Evolutionary conservation across 2,888 invertebrate genomes (phyloP).

Genomic region (Azorinus chamasolen): DNA sequence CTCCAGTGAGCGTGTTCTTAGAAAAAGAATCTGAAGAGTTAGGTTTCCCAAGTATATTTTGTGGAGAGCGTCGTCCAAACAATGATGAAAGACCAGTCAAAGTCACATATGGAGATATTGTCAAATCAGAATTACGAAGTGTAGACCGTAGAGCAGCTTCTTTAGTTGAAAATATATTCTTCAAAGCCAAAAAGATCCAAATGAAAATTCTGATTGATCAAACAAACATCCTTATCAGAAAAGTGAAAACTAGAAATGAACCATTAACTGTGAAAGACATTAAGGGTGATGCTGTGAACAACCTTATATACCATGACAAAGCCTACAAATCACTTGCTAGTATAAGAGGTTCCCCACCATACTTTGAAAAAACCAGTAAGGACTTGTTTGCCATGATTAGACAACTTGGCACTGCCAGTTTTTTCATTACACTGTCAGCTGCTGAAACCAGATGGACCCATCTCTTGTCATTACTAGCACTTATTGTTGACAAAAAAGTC

Average conservation of each 20-base stretch:
- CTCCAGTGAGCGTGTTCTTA: slow-evolving; percentile 21
- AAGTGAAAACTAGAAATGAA: neutral
- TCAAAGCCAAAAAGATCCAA: slow-evolving; percentile 46
- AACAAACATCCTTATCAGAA: slow-evolving; percentile 5
- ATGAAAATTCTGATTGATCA: slow-evolving; percentile 36
- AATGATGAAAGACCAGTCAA: slow-evolving; percentile 6
- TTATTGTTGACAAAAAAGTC: slow-evolving; percentile 4
- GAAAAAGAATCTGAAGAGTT: slow-evolving; percentile 6
- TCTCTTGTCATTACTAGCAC: slow-evolving; percentile 17
- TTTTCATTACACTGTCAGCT: slow-evolving; percentile 49
- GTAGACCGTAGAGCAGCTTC: slow-evolving; percentile 15
- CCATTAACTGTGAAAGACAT: slow-evolving; percentile 21
- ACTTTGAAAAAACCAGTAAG: slow-evolving; percentile 50
- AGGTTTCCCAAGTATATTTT: slow-evolving; percentile 14
- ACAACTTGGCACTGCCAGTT: no score
- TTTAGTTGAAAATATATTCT: slow-evolving; percentile 40
- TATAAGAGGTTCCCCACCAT: slow-evolving; percentile 37
- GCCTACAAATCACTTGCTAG: slow-evolving; percentile 28
- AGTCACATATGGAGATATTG: slow-evolving; percentile 18
- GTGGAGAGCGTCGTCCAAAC: slow-evolving; percentile 6
- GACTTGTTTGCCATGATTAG: slow-evolving; percentile 70
- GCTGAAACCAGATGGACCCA: slow-evolving; percentile 56
- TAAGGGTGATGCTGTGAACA: slow-evolving; percentile 4
- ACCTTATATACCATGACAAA: slow-evolving; percentile 27
- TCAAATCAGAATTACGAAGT: slow-evolving; percentile 22